Base-by-base conservation (phyloP, 2,113 vertebrate genomes). In the Tringa solitaria region DNA sequence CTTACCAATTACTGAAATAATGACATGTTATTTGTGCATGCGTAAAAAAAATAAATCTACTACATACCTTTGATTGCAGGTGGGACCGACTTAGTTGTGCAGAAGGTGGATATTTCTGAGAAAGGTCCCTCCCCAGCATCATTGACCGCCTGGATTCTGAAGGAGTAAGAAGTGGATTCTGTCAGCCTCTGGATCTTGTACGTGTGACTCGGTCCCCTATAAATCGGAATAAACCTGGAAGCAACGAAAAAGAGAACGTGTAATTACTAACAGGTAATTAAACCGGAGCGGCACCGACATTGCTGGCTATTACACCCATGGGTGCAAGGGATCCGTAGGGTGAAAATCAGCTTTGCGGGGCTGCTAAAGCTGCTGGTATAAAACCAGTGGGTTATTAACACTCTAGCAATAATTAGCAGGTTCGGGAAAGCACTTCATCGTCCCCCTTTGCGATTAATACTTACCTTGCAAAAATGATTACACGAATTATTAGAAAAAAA, bases 131-230 rank as follows among this genome's bases (percentile, higher is more conserved):
- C 99, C 43, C 99, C 99, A 4, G 99, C 99, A 27, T 99, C 98
- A 5, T 98, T 99, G 41, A 99, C 96, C 1, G 99, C 99, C 98
- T 99, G 99, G 98, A 99, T 99, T 98, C 99, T 98, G 98, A 99
- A 99, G 2, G 98, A 98, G 98, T 99, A 99, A 95, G 98, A 98
- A 12, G 99, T 99, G 92, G 98, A 99, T 94, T 99, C 99, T 0
- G 94, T 99, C 97, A 99, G 97, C 67, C 99, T 98, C 97, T 99
- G 99, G 67, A 99, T 98, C 97, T 99, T 99, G 97, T 99, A 99
- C 8, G 99, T 99, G 97, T 99, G 99, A 97, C 99, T 99, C 82
- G 99, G 99, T 61, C 99, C 99, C 75, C 98, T 98, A 84, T 99
- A 99, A 97, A 99, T 99, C 0, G 99, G 98, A 96, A 99, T 98